Evolutionary conservation across 2,888 invertebrate genomes (phyloP).

Genomic region (Dicranocentrus wangi): DNA sequence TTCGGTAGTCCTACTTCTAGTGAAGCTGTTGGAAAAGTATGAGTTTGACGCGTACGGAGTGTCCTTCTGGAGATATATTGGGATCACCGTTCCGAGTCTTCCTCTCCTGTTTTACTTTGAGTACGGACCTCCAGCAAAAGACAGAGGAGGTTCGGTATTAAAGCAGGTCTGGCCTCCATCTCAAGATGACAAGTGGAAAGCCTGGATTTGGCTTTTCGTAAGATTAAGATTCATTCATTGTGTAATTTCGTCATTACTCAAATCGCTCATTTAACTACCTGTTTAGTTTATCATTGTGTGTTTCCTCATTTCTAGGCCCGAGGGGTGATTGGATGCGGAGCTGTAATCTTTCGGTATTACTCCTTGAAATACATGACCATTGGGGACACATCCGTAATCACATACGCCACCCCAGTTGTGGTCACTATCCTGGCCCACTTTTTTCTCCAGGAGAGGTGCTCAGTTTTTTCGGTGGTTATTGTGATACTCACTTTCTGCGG

Average conservation of each 20-base stretch:
- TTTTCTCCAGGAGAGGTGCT: conserved; percentile 69
- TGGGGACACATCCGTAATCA: conserved; percentile 71
- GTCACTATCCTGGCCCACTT: conserved; percentile 71
- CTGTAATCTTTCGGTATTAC: conserved; percentile 70
- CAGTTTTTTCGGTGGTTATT: conserved; percentile 67
- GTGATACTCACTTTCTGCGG: conserved; percentile 65
- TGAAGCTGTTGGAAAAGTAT: conserved; percentile 65
- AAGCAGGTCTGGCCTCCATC: conserved; percentile 64
- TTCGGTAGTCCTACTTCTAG: conserved; percentile 66
- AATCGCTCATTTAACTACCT: not conserved
- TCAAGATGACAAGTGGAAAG: conserved; percentile 66
- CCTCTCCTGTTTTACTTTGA: conserved; percentile 66
- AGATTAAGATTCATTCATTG: not conserved
- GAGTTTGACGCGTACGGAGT: conserved; percentile 63
- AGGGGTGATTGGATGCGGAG: conserved; percentile 69
- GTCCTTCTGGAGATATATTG: conserved; percentile 68
- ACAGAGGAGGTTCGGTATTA: conserved; percentile 59
- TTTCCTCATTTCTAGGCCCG: conserved; percentile 61
- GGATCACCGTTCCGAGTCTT: conserved; percentile 63
- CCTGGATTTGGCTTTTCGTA: conserved; percentile 66
- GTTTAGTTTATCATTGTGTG: no score
- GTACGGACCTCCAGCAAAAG: conserved; percentile 50
- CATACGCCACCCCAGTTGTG: conserved; percentile 69
- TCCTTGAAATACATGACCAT: conserved; percentile 70
- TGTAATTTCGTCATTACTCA: not conserved